A percentile compares a stretch with the other conserved stretches of the same genome.
Conservation (phyloP, 2,888 invertebrate genomes). For the Zygaena filipendulae region DNA sequence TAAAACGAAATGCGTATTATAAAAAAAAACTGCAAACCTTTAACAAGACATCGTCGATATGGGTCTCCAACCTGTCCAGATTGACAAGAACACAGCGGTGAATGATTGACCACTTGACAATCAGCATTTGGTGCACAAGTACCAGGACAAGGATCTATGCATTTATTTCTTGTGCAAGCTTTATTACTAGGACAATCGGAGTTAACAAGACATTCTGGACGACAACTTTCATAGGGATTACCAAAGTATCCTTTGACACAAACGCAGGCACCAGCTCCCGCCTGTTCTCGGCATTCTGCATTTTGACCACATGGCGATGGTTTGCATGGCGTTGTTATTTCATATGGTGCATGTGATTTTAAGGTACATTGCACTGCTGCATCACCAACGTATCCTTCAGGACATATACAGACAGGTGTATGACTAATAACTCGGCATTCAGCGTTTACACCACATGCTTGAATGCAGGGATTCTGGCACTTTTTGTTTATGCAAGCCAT, state of each 20-base stretch:
- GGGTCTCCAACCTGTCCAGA: conserved; percentile 79
- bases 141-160: conserved; percentile 81
- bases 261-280: conserved; percentile 72
- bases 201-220: conserved; percentile 78
- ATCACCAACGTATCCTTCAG: conserved; percentile 76
- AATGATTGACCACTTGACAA: conserved; percentile 79
- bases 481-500: conserved; percentile 80
- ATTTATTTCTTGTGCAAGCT: conserved; percentile 79
- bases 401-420: conserved; percentile 77
- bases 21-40: conserved; percentile 46
- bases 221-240: conserved; percentile 82
- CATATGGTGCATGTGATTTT: conserved; percentile 24
- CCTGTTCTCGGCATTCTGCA: conserved; percentile 70
- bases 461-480: conserved; percentile 80
- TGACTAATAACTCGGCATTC: conserved; percentile 82
- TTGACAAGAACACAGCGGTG: conserved; percentile 75
- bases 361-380: conserved; percentile 74
- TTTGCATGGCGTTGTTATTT: conserved; percentile 63
- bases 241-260: conserved; percentile 79
- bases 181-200: conserved; percentile 77
- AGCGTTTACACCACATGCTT: conserved; percentile 79
- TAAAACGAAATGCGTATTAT: too few relatives aligned
- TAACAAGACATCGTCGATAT: conserved; percentile 67
- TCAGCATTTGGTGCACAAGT: conserved; percentile 80
- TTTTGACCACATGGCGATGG: conserved; percentile 74